phyloP scores from a whole-genome alignment of 2,113 vertebrate species.

The Chionis minor region DNA sequence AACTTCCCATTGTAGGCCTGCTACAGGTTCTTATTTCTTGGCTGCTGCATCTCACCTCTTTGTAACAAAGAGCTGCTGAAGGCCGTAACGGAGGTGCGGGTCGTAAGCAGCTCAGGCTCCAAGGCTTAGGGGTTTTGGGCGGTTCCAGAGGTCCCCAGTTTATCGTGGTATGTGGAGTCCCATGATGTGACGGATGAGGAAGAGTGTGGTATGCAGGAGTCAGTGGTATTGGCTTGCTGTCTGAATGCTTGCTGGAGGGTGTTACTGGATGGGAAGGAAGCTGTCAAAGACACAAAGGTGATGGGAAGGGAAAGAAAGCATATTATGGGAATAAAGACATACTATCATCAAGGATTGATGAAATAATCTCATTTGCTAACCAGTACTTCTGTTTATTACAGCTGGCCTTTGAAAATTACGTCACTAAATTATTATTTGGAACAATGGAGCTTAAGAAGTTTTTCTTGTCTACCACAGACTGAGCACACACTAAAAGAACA shows the following conservation, averaged over 20 bases:
- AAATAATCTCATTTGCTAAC: not conserved
- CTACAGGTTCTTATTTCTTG: not conserved
- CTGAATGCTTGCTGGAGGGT: conserved; percentile 91
- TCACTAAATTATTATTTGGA: not conserved
- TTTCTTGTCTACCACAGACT: not conserved
- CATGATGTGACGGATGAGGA: conserved; percentile 94
- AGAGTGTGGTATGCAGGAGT: conserved; percentile 96
- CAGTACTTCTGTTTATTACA: not conserved
- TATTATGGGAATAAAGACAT: not conserved
- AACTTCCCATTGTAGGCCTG: not conserved
- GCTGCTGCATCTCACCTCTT: conserved; percentile 83
- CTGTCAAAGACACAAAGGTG: conserved; percentile 66
- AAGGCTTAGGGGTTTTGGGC: conserved; percentile 95
- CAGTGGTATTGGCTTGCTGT: conserved; percentile 87
- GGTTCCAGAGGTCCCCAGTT: conserved; percentile 97
- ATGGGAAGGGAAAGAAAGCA: not conserved
- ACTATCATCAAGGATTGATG: not conserved
- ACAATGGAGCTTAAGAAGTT: not conserved
- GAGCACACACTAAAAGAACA: not conserved
- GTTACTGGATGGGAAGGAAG: conserved; percentile 94
- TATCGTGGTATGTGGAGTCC: conserved; percentile 89
- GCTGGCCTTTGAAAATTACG: not conserved
- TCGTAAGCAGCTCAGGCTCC: conserved; percentile 96
- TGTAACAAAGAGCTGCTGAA: conserved; percentile 97
- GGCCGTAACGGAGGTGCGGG: conserved; percentile 92